phyloP scores from a whole-genome alignment of 2,113 vertebrate species.

The Rutilus rutilus region DNA sequence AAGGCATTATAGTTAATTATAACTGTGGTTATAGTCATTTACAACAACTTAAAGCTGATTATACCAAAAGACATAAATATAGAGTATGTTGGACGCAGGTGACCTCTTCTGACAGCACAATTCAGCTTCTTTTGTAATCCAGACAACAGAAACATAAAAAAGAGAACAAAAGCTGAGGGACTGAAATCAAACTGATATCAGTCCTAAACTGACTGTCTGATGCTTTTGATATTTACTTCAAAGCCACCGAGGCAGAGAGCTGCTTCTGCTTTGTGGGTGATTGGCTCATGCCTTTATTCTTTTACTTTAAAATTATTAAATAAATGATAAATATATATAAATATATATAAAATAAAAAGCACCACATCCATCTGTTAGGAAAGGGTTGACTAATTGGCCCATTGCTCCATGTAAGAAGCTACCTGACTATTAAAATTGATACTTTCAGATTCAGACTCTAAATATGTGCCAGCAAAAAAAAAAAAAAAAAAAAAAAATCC shows the following conservation, averaged over 20 bases:
- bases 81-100: background rate
- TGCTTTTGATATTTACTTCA: conserved; percentile 70
- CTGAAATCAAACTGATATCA: conserved; percentile 62
- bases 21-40: background rate
- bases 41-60: too few species aligned
- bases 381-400: conserved; percentile 52
- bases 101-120: conserved; percentile 27
- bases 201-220: conserved; percentile 65
- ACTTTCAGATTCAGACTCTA: background rate
- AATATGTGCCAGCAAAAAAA: background rate
- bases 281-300: conserved; percentile 65
- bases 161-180: conserved; percentile 12
- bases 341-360: too few species aligned
- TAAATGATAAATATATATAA: too few species aligned
- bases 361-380: conserved; percentile 62
- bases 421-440: background rate
- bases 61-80: conserved; percentile 13
- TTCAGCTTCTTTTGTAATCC: conserved; percentile 23
- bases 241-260: conserved; percentile 63
- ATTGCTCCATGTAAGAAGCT: conserved; percentile 42
- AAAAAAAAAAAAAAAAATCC: background rate
- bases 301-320: conserved; percentile 37
- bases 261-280: conserved; percentile 68
- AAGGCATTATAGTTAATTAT: background rate
- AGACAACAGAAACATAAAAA: conserved; percentile 29